phyloP scores from a whole-genome alignment of 2,888 invertebrate species.

The Rhagonycha fulva region DNA sequence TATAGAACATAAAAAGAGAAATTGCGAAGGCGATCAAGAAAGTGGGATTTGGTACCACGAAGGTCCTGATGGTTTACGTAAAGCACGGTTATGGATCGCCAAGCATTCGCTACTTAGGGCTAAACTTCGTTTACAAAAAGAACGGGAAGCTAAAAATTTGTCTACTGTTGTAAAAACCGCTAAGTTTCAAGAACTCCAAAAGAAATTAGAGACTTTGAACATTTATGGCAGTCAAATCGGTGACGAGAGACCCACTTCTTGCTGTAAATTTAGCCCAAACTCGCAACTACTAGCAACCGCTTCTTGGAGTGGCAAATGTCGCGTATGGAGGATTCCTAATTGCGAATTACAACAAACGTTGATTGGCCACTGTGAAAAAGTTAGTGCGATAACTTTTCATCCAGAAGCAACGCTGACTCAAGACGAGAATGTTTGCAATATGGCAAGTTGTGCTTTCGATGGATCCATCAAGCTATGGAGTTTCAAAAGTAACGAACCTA shows the following conservation, averaged over 20 bases:
- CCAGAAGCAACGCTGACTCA: conserved; percentile 72
- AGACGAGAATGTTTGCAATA: conserved; percentile 70
- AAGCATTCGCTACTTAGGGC: conserved; percentile 68
- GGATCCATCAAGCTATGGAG: conserved; percentile 92
- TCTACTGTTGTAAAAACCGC: conserved; percentile 81
- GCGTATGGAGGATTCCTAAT: conserved; percentile 91
- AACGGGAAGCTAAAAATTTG: conserved; percentile 63
- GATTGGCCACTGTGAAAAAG: conserved; percentile 87
- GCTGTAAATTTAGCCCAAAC: conserved; percentile 89
- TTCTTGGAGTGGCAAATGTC: conserved; percentile 95
- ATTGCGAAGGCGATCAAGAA: conserved; percentile 80
- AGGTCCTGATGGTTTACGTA: conserved; percentile 82
- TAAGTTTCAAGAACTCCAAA: conserved; percentile 87
- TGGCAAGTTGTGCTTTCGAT: conserved; percentile 93
- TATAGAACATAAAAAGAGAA: conserved; percentile 79
- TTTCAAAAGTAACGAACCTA: conserved; percentile 80
- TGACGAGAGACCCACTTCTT: conserved; percentile 90
- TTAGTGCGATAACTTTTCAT: conserved; percentile 90
- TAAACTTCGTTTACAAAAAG: conserved; percentile 67
- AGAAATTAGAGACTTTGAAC: conserved; percentile 79
- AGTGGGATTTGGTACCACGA: conserved; percentile 97
- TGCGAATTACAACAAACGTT: conserved; percentile 77
- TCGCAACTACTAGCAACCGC: conserved; percentile 88
- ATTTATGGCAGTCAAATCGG: conserved; percentile 94
- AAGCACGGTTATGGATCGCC: conserved; percentile 87